Conservation (phyloP, 2,888 invertebrate species). For the Melanchra persicariae region DNA sequence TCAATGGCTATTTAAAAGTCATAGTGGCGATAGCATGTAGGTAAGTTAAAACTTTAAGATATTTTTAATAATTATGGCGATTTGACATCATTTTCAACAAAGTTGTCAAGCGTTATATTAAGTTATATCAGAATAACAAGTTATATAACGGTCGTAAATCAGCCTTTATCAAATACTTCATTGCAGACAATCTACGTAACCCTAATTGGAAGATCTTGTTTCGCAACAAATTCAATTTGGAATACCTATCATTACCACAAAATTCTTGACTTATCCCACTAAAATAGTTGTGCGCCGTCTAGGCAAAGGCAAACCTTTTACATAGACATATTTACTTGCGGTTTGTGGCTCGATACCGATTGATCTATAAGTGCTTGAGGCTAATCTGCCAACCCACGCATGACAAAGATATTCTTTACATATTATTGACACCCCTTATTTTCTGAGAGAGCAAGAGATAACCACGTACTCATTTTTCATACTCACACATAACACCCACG, state of each 20-base stretch:
- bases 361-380: constrained; percentile 6
- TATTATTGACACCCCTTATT: constrained; percentile 10
- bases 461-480: constrained; percentile 6
- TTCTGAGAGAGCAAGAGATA: neutral
- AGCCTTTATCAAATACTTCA: constrained; percentile 14
- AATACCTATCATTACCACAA: constrained; percentile 48
- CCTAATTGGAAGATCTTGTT: constrained; percentile 44
- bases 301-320: constrained; percentile 38
- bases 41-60: neutral
- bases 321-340: constrained; percentile 20
- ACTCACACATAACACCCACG: no score
- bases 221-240: constrained; percentile 55
- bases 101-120: neutral
- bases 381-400: constrained; percentile 10
- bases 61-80: neutral
- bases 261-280: constrained; percentile 51
- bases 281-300: constrained; percentile 37
- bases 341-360: constrained; percentile 11
- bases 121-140: neutral
- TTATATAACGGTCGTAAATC: neutral
- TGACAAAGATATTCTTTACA: constrained; percentile 5
- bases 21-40: neutral
- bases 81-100: neutral
- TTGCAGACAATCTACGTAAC: constrained; percentile 29
- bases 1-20: no score